phyloP scores from a whole-genome alignment of 2,888 invertebrate species.

The Tipula confusa region DNA sequence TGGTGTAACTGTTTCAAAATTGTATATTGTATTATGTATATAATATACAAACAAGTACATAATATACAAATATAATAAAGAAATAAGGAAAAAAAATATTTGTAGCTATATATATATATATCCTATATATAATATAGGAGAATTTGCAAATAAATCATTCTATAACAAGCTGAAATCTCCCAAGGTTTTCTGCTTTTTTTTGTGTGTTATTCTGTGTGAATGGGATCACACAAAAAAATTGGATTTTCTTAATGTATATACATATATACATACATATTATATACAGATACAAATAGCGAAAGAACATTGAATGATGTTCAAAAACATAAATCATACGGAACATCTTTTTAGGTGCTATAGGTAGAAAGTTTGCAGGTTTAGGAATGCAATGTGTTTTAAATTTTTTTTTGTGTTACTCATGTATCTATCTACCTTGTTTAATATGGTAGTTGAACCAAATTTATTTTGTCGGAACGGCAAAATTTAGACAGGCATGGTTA shows the following conservation, averaged over 20 bases:
- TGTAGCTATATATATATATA: background rate
- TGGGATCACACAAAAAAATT: background rate
- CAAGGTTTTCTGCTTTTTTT: background rate
- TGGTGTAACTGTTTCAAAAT: background rate
- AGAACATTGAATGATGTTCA: background rate
- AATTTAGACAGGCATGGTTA: too few species aligned
- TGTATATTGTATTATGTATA: background rate
- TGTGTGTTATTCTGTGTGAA: background rate
- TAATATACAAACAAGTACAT: background rate
- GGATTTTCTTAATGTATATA: background rate
- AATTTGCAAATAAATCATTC: conserved; percentile 20
- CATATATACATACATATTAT: background rate
- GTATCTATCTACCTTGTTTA: too few species aligned
- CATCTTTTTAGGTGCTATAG: background rate
- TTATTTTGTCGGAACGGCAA: too few species aligned
- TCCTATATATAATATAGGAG: background rate
- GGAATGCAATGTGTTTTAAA: background rate
- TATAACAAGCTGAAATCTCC: conserved; percentile 3
- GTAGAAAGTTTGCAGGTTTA: background rate
- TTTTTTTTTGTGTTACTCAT: too few species aligned
- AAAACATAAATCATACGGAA: background rate
- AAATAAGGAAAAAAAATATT: background rate
- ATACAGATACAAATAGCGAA: background rate
- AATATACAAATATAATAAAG: too few species aligned
- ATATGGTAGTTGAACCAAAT: too few species aligned